phyloP scores from a whole-genome alignment of 2,888 invertebrate species.

The Ichneumon xanthorius region DNA sequence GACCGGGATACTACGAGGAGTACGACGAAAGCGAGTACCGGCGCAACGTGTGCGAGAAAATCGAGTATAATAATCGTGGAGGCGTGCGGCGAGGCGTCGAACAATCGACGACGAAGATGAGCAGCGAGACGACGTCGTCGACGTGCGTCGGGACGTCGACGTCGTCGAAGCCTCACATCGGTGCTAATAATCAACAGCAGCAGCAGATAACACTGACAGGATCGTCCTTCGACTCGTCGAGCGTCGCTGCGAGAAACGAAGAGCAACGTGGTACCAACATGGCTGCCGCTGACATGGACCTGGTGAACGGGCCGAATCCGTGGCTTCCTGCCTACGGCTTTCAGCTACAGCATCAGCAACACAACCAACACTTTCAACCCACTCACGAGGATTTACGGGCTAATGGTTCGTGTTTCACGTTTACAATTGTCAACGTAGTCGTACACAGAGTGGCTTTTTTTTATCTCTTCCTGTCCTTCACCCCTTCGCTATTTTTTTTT shows the following conservation, averaged over 20 bases:
- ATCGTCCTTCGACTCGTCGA: slow-evolving; percentile 35
- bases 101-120: slow-evolving; percentile 69
- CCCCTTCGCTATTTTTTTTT: slow-evolving; percentile 10
- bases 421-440: slow-evolving; percentile 34
- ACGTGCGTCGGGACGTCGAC: slow-evolving; percentile 65
- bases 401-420: slow-evolving; percentile 80
- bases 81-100: slow-evolving; percentile 34
- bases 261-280: slow-evolving; percentile 68
- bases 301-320: slow-evolving; percentile 88
- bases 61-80: slow-evolving; percentile 37
- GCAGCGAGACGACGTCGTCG: slow-evolving; percentile 68
- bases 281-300: slow-evolving; percentile 77
- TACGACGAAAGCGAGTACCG: slow-evolving; percentile 49
- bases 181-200: slow-evolving; percentile 11
- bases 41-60: slow-evolving; percentile 39
- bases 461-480: slow-evolving; percentile 29
- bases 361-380: slow-evolving; percentile 86
- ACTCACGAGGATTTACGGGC: slow-evolving; percentile 83
- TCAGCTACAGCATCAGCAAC: slow-evolving; percentile 87
- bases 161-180: slow-evolving; percentile 33
- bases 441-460: slow-evolving; percentile 30
- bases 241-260: slow-evolving; percentile 53
- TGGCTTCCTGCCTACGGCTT: slow-evolving; percentile 93
- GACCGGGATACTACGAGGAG: slow-evolving; percentile 69
- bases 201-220: slow-evolving; percentile 10